Conservation (phyloP, 2,888 invertebrate species). For the Metopia argyrocephala region DNA sequence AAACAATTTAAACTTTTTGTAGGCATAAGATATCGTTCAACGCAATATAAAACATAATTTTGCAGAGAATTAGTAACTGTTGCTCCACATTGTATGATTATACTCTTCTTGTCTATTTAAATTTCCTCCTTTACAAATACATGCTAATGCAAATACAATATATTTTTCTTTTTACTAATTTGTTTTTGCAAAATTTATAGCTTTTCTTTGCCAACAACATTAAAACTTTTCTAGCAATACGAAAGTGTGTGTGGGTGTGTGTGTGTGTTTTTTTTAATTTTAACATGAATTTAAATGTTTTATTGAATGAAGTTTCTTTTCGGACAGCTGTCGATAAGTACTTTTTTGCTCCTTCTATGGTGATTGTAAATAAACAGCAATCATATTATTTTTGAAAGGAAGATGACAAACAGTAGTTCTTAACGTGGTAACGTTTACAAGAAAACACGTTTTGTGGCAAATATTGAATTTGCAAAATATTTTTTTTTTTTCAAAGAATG, state of each 20-base stretch:
- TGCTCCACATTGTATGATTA: too few relatives aligned
- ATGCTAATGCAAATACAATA: not conserved
- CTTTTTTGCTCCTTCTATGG: not conserved
- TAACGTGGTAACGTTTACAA: too few relatives aligned
- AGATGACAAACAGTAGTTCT: not conserved
- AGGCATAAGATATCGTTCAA: too few relatives aligned
- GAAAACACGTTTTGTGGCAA: too few relatives aligned
- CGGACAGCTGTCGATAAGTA: slow-evolving; percentile 27
- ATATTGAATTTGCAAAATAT: too few relatives aligned
- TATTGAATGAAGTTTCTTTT: not conserved
- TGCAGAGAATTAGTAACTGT: too few relatives aligned
- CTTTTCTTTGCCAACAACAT: not conserved
- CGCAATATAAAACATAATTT: too few relatives aligned
- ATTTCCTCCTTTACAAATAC: too few relatives aligned
- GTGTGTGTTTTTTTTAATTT: not conserved
- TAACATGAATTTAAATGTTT: slow-evolving; percentile 11
- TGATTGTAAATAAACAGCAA: not conserved
- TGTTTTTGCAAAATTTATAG: not conserved
- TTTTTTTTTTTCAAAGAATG: too few relatives aligned
- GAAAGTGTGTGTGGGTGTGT: not conserved
- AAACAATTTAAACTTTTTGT: too few relatives aligned
- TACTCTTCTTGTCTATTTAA: too few relatives aligned
- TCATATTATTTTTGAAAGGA: not conserved
- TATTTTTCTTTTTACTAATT: not conserved
- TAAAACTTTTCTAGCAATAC: slow-evolving; percentile 2